phyloP scores from a whole-genome alignment of 2,113 vertebrate genomes.

The Arizona elegans region DNA sequence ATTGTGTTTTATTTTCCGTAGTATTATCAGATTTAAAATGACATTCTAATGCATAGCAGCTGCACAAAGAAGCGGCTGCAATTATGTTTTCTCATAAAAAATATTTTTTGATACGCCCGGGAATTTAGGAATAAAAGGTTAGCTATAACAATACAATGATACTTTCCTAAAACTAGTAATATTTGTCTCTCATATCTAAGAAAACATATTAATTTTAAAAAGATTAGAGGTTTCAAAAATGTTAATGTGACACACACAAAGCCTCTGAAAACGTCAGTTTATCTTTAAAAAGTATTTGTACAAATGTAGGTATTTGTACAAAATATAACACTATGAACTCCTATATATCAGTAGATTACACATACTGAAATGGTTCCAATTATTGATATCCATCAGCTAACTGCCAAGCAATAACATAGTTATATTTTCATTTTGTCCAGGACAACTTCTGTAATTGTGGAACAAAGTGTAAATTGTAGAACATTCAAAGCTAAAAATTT shows the following conservation, averaged over 20 bases:
- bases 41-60: not conserved
- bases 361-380: conserved; percentile 46
- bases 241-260: not conserved
- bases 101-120: not conserved
- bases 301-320: not conserved
- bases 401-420: conserved; percentile 47
- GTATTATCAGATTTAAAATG: not conserved
- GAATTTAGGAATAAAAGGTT: not conserved
- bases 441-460: not conserved
- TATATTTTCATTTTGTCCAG: conserved; percentile 32
- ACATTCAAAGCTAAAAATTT: not conserved
- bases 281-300: not conserved
- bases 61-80: not conserved
- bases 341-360: conserved; percentile 35
- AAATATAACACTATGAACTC: not conserved
- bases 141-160: not conserved
- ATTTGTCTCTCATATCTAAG: not conserved
- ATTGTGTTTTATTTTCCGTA: not conserved
- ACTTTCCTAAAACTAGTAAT: not conserved
- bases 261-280: conserved; percentile 7
- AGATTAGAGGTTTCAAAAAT: not conserved
- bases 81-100: not conserved
- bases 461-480: conserved; percentile 2
- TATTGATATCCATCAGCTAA: conserved; percentile 33
- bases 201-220: not conserved